phyloP scores from a whole-genome alignment of 1,140 invertebrate genomes.

The Limonius californicus region DNA sequence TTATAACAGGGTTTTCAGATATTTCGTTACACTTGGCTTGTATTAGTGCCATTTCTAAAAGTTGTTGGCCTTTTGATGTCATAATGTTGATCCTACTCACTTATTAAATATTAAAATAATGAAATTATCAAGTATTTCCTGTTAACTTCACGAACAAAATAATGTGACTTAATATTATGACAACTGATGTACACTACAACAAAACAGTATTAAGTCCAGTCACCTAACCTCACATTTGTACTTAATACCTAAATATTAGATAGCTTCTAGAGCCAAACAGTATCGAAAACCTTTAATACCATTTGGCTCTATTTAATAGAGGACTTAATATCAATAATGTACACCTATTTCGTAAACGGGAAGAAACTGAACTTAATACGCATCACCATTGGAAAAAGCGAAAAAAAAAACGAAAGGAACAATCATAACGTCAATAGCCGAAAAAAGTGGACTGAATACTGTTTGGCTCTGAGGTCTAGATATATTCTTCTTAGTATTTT shows the following conservation, averaged over 20 bases:
- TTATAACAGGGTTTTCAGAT: slow-evolving; percentile 23
- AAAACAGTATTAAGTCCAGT: slow-evolving; percentile 18
- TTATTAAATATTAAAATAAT: slow-evolving; percentile 22
- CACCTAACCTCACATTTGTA: slow-evolving; percentile 6
- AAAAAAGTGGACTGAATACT: too few species aligned
- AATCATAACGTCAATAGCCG: background rate
- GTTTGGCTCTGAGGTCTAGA: background rate
- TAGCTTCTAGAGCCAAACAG: slow-evolving; percentile 5
- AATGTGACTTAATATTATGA: slow-evolving; percentile 20
- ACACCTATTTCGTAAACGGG: slow-evolving; percentile 9
- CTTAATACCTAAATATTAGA: slow-evolving; percentile 6
- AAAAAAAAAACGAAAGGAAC: background rate
- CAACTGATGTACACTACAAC: slow-evolving; percentile 19
- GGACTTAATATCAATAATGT: slow-evolving; percentile 6
- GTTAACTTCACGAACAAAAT: slow-evolving; percentile 22
- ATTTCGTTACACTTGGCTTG: slow-evolving; percentile 18
- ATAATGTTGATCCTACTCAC: slow-evolving; percentile 16
- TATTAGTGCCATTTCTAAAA: slow-evolving; percentile 14
- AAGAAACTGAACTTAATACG: slow-evolving; percentile 5
- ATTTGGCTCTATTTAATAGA: slow-evolving; percentile 1
- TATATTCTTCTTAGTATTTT: too few species aligned
- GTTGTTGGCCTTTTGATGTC: slow-evolving; percentile 15
- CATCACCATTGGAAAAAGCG: slow-evolving; percentile 5
- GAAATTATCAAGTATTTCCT: slow-evolving; percentile 19
- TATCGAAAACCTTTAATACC: slow-evolving; percentile 5